Evolutionary conservation across 2,797 vertebrate species (phyloP).

Genomic region (Acanthurus tractus): DNA sequence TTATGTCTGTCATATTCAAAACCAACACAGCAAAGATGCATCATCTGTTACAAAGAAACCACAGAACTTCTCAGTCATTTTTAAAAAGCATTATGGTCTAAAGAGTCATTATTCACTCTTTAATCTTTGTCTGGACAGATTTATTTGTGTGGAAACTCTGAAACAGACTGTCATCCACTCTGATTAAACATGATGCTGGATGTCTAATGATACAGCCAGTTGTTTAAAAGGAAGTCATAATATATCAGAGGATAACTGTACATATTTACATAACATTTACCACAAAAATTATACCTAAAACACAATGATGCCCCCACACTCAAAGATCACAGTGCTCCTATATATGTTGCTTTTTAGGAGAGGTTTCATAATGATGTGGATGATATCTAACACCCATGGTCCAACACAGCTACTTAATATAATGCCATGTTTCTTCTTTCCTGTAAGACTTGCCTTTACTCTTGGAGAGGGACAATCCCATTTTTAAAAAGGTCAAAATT

Average conservation of each 20-base stretch:
- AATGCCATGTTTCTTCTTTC: background rate
- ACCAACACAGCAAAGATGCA: conserved; percentile 5
- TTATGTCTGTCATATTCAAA: conserved; percentile 20
- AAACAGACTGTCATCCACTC: conserved; percentile 1
- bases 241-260: conserved; percentile 11
- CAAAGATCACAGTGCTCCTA: conserved; percentile 2
- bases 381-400: background rate
- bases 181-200: conserved; percentile 17
- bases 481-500: background rate
- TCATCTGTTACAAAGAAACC: conserved; percentile 4
- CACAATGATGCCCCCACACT: background rate
- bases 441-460: background rate
- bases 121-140: conserved; percentile 42
- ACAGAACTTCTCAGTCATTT: conserved; percentile 11
- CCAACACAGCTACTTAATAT: background rate
- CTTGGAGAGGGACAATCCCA: background rate
- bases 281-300: conserved; percentile 7
- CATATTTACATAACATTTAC: conserved; percentile 34
- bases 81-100: conserved; percentile 9
- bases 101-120: conserved; percentile 34
- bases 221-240: conserved; percentile 18
- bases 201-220: conserved; percentile 16
- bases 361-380: conserved; percentile 14
- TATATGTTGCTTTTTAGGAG: conserved; percentile 13
- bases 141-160: conserved; percentile 29